Evolutionary conservation across 2,888 invertebrate genomes (phyloP).

Genomic region (Blomia tropicalis): DNA sequence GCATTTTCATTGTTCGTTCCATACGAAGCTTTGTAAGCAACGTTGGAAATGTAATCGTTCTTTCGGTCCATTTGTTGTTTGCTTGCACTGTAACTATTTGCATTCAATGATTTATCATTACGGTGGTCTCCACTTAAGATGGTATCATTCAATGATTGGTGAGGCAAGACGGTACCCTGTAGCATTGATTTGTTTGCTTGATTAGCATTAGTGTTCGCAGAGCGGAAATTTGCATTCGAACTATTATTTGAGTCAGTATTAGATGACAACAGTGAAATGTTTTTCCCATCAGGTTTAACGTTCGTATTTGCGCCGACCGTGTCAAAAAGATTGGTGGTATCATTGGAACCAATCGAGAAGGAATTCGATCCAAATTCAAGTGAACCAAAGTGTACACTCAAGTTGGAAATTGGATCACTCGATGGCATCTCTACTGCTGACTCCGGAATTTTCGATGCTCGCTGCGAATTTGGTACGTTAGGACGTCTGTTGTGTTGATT

Average conservation of each 20-base stretch:
- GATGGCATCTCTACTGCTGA: conserved; percentile 94
- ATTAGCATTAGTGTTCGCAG: not conserved
- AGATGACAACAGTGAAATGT: not conserved
- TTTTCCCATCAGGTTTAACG: not conserved
- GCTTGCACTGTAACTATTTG: not conserved
- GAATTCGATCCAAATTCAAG: conserved; percentile 45
- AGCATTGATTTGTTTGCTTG: not conserved
- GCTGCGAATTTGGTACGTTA: conserved; percentile 3
- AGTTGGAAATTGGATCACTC: conserved; percentile 51
- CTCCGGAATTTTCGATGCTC: conserved; percentile 57
- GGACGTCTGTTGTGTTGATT: not conserved
- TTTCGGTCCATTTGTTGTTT: not conserved
- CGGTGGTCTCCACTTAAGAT: not conserved
- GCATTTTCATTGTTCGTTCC: not conserved
- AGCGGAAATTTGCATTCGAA: not conserved
- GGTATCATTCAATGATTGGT: not conserved
- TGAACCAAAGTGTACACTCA: conserved; percentile 87
- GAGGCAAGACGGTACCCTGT: not conserved
- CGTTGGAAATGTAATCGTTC: not conserved
- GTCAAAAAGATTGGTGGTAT: not conserved
- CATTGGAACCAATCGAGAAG: not conserved
- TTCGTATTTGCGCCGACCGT: not conserved
- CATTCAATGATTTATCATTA: conserved; percentile 1
- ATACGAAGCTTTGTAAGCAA: not conserved
- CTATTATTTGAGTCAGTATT: not conserved